Evolutionary conservation across 2,888 invertebrate genomes (phyloP).

Genomic region (Halocaridina rubra): DNA sequence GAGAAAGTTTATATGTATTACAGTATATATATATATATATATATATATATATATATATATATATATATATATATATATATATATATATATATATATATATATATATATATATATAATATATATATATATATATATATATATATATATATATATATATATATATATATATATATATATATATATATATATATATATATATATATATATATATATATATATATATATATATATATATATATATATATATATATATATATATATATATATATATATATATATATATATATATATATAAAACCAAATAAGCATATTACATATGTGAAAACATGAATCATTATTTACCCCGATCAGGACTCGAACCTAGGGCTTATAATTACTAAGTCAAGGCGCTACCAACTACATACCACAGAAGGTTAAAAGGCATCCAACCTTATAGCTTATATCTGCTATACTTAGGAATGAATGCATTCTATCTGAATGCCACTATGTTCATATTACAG

Average conservation of each 20-base stretch:
- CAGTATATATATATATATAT: neutral
- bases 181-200: neutral
- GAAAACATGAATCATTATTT: too few species aligned
- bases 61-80: neutral
- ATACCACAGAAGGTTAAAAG: too few species aligned
- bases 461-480: too few species aligned
- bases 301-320: too few species aligned
- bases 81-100: neutral
- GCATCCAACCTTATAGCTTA: too few species aligned
- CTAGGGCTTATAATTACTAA: too few species aligned
- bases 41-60: conserved; percentile 1
- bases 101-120: neutral
- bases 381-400: too few species aligned
- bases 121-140: neutral
- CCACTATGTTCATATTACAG: too few species aligned
- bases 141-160: neutral
- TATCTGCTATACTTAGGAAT: too few species aligned
- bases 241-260: neutral
- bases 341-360: too few species aligned
- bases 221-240: too few species aligned
- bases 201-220: neutral
- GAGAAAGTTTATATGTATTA: neutral
- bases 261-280: neutral
- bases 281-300: neutral
- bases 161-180: neutral